Conservation (phyloP, 2,113 vertebrate species). For the Psilopsiagon aymara region DNA sequence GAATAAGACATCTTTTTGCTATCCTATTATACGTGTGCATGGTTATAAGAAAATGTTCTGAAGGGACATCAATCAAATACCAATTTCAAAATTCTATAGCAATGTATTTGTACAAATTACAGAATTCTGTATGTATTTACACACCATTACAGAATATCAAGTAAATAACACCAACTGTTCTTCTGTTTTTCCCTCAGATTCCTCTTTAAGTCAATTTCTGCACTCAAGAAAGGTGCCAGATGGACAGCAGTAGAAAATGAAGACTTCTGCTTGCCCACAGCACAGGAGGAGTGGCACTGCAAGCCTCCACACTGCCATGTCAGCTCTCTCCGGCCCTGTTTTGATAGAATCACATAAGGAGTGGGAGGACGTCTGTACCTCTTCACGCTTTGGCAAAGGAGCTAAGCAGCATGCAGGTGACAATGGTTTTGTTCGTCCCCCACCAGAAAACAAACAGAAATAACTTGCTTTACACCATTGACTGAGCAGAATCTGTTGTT, state of each 20-base stretch:
- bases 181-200: neutral
- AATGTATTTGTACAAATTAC: constrained; percentile 79
- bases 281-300: neutral
- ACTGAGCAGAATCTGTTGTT: constrained; percentile 34
- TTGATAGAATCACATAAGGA: constrained; percentile 17
- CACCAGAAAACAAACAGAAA: constrained; percentile 8
- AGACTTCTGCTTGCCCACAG: constrained; percentile 27
- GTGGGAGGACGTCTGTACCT: neutral
- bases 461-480: constrained; percentile 12
- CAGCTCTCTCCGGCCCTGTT: constrained; percentile 9
- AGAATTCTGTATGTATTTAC: constrained; percentile 75
- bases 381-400: neutral
- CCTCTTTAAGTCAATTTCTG: constrained; percentile 23
- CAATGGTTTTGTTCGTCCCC: neutral
- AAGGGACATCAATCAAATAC: constrained; percentile 72
- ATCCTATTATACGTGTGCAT: neutral
- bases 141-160: constrained; percentile 74
- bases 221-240: constrained; percentile 56
- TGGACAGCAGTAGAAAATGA: constrained; percentile 41
- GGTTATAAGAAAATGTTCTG: constrained; percentile 37
- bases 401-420: constrained; percentile 1
- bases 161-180: constrained; percentile 39
- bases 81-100: constrained; percentile 76
- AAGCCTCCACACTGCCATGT: neutral
- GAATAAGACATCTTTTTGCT: neutral